A percentile compares a stretch with the other conserved stretches of the same genome.
Conservation (phyloP, 2,888 invertebrate genomes). For the Caradrina clavipalpis region DNA sequence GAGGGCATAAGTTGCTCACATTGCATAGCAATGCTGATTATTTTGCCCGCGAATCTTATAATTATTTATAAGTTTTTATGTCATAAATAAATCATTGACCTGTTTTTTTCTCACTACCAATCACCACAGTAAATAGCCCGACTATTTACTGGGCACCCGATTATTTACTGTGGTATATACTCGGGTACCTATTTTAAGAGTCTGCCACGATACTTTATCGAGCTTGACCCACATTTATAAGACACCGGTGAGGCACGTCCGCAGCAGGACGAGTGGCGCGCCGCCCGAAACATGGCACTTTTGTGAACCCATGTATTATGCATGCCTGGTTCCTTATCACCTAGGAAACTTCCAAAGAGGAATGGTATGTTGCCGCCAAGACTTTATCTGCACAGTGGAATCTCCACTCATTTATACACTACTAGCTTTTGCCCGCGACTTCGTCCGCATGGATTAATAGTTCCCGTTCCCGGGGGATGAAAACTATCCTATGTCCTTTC, state of each 20-base stretch:
- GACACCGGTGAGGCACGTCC: conserved; percentile 40
- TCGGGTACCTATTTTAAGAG: conserved; percentile 3
- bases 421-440: too few relatives aligned
- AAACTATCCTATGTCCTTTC: too few relatives aligned
- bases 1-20: too few relatives aligned
- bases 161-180: too few relatives aligned
- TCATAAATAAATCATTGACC: too few relatives aligned
- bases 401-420: too few relatives aligned
- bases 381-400: background rate
- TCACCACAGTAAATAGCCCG: conserved; percentile 1
- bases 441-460: too few relatives aligned
- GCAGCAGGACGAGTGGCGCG: conserved; percentile 2
- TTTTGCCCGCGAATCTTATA: too few relatives aligned
- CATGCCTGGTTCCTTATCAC: conserved; percentile 30
- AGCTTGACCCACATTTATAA: conserved; percentile 41
- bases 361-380: background rate
- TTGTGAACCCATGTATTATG: conserved; percentile 41
- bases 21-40: too few relatives aligned
- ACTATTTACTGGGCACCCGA: too few relatives aligned
- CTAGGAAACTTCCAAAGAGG: conserved; percentile 10
- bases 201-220: conserved; percentile 8
- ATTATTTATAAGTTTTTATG: too few relatives aligned
- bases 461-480: too few relatives aligned
- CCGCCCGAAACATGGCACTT: conserved; percentile 18
- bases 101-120: background rate